A percentile compares a stretch with the other conserved stretches of the same genome.
phyloP scores from a whole-genome alignment of 37 sponge, comb jelly and placozoan species.

The Chondrosia reniformis region DNA sequence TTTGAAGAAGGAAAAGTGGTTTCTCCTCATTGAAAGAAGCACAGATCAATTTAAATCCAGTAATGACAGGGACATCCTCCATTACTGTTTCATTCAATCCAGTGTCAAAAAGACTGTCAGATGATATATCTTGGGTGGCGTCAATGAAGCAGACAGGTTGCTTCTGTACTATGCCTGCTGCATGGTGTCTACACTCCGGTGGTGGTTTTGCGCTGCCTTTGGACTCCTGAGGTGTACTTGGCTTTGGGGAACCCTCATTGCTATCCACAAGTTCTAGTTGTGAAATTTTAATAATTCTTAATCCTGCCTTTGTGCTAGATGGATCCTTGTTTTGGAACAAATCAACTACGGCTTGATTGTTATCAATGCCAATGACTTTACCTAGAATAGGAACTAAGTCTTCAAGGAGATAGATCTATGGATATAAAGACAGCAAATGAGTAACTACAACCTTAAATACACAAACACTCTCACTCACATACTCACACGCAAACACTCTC shows the following conservation, averaged over 20 bases:
- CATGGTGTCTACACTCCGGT: slow-evolving; percentile 28
- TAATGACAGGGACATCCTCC: neutral
- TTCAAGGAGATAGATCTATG: slow-evolving; percentile 65
- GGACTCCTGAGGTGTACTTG: neutral
- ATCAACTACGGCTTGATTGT: slow-evolving; percentile 62
- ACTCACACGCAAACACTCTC: too few relatives aligned
- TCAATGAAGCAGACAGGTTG: slow-evolving; percentile 47
- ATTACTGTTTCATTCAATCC: neutral
- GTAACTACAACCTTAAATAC: too few relatives aligned
- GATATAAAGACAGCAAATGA: neutral
- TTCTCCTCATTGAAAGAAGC: slow-evolving; percentile 42
- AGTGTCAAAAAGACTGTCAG: neutral
- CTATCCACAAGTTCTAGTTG: slow-evolving; percentile 30
- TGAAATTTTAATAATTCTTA: slow-evolving; percentile 46
- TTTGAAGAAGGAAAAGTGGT: slow-evolving; percentile 55
- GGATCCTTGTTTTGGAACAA: slow-evolving; percentile 5
- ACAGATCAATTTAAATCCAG: slow-evolving; percentile 39
- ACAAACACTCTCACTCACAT: too few relatives aligned
- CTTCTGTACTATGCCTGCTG: slow-evolving; percentile 68
- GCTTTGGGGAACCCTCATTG: neutral
- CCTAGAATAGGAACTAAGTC: slow-evolving; percentile 62
- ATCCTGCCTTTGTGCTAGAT: neutral
- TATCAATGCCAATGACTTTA: slow-evolving; percentile 59
- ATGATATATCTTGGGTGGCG: neutral
- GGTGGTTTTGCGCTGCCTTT: neutral